Percentiles rank a stretch among this genome's conserved stretches.
phyloP scores from a whole-genome alignment of 2,113 vertebrate genomes.

The Leucoraja erinaceus region DNA sequence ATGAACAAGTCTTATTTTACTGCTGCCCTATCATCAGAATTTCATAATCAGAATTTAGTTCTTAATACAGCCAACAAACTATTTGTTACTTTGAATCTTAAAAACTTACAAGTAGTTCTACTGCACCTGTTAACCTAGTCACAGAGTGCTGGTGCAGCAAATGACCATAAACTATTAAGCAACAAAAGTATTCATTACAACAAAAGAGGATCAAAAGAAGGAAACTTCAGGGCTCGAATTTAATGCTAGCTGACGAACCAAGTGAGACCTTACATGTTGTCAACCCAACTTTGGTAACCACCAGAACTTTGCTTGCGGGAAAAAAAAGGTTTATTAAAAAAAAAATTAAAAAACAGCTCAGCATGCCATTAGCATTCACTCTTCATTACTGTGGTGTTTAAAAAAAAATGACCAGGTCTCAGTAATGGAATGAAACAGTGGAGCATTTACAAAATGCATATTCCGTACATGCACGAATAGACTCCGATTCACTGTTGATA shows the following conservation, averaged over 20 bases:
- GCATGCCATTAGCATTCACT: neutral
- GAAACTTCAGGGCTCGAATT: slow-evolving; percentile 31
- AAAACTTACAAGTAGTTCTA: no score
- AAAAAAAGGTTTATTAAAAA: no score
- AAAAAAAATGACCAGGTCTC: slow-evolving; percentile 1
- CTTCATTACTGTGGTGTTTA: neutral
- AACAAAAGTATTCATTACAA: slow-evolving; percentile 8
- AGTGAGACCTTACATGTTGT: neutral
- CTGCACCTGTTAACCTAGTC: neutral
- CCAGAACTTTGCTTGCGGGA: neutral
- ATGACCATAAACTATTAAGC: neutral
- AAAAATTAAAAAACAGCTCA: neutral
- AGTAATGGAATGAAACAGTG: slow-evolving; percentile 6
- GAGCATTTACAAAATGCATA: neutral
- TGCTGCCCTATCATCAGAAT: neutral
- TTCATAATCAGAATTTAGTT: neutral
- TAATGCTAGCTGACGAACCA: neutral
- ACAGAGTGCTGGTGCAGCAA: neutral
- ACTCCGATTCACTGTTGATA: slow-evolving; percentile 6
- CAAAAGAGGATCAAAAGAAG: neutral
- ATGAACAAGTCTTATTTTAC: slow-evolving; percentile 21
- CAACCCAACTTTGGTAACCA: neutral
- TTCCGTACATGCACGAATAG: neutral
- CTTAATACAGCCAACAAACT: neutral
- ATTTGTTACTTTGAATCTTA: no score